Conservation (phyloP, 2,797 vertebrate genomes). For the Bryconaethiops microstoma region DNA sequence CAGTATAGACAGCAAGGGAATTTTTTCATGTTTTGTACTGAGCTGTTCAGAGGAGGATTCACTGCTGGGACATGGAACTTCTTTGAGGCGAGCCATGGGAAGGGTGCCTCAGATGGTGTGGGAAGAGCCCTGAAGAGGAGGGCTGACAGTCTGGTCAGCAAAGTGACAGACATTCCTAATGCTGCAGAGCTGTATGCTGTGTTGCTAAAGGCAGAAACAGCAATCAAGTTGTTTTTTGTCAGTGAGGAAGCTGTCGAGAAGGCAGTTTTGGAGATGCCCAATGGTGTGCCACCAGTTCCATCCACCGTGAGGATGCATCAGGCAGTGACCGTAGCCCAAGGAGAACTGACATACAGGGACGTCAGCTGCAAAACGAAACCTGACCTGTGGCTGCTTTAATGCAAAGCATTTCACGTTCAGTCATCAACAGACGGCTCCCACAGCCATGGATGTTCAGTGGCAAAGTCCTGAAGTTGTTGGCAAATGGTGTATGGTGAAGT, state of each 20-base stretch:
- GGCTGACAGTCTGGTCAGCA: conserved; percentile 12
- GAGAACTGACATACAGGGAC: conserved; percentile 43
- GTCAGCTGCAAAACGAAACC: conserved; percentile 47
- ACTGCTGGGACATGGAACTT: conserved; percentile 19
- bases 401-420: conserved; percentile 44
- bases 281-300: too few species aligned
- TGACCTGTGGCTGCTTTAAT: conserved; percentile 44
- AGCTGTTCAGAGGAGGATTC: conserved; percentile 35
- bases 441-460: conserved; percentile 22
- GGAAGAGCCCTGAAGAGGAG: conserved; percentile 7
- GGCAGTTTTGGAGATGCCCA: too few species aligned
- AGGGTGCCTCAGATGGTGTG: conserved; percentile 12
- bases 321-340: conserved; percentile 37
- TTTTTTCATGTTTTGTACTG: conserved; percentile 37
- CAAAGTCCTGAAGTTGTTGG: conserved; percentile 44
- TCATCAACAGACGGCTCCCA: conserved; percentile 15
- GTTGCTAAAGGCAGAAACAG: too few species aligned
- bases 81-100: conserved; percentile 8
- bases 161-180: conserved; percentile 24
- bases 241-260: too few species aligned
- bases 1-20: conserved; percentile 37
- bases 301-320: conserved; percentile 9
- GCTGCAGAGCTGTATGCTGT: conserved; percentile 44
- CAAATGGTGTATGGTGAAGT: conserved; percentile 42
- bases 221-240: too few species aligned